Evolutionary conservation across 2,113 vertebrate species (phyloP).

Genomic region (Phrynosoma blainvillii): DNA sequence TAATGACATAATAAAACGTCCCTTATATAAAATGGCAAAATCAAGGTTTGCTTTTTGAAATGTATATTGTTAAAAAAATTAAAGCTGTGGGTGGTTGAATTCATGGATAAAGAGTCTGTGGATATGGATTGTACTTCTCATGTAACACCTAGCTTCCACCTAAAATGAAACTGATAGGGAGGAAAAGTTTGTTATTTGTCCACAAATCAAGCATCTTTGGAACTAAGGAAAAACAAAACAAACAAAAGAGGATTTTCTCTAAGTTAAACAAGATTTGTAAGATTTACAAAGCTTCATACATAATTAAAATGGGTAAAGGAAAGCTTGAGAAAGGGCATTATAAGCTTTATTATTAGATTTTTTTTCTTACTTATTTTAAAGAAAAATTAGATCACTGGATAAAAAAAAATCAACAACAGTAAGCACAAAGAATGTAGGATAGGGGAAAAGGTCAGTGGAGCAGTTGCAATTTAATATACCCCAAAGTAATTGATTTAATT

Average conservation of each 20-base stretch:
- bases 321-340: too few relatives aligned
- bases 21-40: too few relatives aligned
- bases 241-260: not conserved
- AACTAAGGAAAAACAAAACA: not conserved
- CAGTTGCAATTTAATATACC: constrained; percentile 4
- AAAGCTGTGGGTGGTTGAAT: too few relatives aligned
- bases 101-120: too few relatives aligned
- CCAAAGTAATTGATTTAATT: constrained; percentile 9
- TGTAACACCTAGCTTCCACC: too few relatives aligned
- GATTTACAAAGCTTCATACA: not conserved
- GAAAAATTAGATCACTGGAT: not conserved
- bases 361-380: not conserved
- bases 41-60: too few relatives aligned
- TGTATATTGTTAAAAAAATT: too few relatives aligned
- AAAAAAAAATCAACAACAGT: not conserved
- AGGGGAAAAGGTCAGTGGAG: not conserved
- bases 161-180: not conserved
- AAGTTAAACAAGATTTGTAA: not conserved
- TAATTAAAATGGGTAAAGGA: not conserved
- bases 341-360: too few relatives aligned
- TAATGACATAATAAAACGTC: too few relatives aligned
- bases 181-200: not conserved
- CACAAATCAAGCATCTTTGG: not conserved
- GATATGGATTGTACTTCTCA: too few relatives aligned
- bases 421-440: not conserved